A percentile compares a stretch with the other conserved stretches of the same genome.
Evolutionary conservation across 2,888 invertebrate genomes (phyloP).

Genomic region (Agapetus fuscipes): DNA sequence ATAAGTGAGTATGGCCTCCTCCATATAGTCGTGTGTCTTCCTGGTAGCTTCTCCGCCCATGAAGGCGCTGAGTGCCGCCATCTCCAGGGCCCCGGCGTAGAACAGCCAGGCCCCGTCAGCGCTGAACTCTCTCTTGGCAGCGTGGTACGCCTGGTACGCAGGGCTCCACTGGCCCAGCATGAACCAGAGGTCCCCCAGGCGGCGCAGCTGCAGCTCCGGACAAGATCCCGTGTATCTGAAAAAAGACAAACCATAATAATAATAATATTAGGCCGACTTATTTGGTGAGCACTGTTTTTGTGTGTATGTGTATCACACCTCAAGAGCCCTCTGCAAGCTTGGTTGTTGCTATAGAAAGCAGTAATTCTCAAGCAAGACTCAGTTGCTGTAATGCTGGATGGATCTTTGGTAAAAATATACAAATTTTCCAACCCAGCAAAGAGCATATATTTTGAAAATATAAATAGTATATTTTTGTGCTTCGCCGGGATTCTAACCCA

Average conservation of each 20-base stretch:
- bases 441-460: too few relatives aligned
- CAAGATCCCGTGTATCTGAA: conserved; percentile 70
- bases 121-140: conserved; percentile 94
- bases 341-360: too few relatives aligned
- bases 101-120: conserved; percentile 96
- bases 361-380: too few relatives aligned
- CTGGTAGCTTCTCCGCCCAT: conserved; percentile 72
- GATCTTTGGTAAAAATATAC: too few relatives aligned
- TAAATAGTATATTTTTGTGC: too few relatives aligned
- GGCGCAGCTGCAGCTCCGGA: conserved; percentile 85
- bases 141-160: conserved; percentile 90
- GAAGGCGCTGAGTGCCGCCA: conserved; percentile 89
- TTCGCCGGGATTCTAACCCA: too few relatives aligned
- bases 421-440: too few relatives aligned
- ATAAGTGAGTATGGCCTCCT: conserved; percentile 88
- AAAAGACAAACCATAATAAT: conserved; percentile 15
- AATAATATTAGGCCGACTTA: too few relatives aligned
- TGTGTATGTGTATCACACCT: too few relatives aligned
- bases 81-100: conserved; percentile 92
- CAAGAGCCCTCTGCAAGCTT: too few relatives aligned
- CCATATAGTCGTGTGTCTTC: conserved; percentile 85
- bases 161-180: conserved; percentile 90
- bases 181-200: conserved; percentile 91
- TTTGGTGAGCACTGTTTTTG: too few relatives aligned
- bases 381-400: too few relatives aligned